Base-by-base conservation (phyloP, 2,797 vertebrate species). In the Notolepis coatsorum region DNA sequence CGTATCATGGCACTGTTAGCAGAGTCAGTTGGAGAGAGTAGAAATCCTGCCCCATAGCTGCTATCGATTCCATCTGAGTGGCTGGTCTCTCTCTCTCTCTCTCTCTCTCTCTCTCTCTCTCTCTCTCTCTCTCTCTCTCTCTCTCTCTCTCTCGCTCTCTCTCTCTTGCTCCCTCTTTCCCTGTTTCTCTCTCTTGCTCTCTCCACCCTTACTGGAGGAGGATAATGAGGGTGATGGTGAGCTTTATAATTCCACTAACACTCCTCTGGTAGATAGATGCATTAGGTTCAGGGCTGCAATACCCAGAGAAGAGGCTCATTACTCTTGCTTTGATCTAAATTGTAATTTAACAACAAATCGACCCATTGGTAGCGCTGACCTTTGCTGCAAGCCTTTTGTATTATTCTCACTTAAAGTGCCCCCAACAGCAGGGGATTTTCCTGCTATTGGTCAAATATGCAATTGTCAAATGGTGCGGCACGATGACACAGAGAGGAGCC, bases 341-440 rank as follows among this genome's bases (percentile, higher is more conserved):
- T 86, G 80, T 83, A 79, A 85, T 86, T 89, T 85, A 91, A 85
- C 83, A 88, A 85, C 84, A 85, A 70, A 90, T 89, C 68, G 62
- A 90, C 89, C 60, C 60, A 61, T 58, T 64, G 68, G 64, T 65
- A 55, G 75, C 60, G 52, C 66, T 88, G 81, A 85, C 86, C 86
- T 86, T 91, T 88, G 69, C 63, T 67, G 57, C 59, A 39, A 73
- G 53, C 73, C 73, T 75, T 82, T 70, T 71, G 80, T 73, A 65
- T 78, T 73, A 80, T 79, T 86, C 85, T 79, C 67, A 60, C 64
- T 78, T 67, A 82, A 77, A 80, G 73, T 20, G 21, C 28, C 42
- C 65, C 35, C 35, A 38, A 41, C 2, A 17, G 58, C 41, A 20
- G 41, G 55, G 38, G 59, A 65, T 72, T 72, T 63, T 41, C 54